These are phyloP conservation scores for Myopa tessellatipennis DNA, from an alignment of 2,888 invertebrate genomes.

Conservation along the genomic window DNA sequence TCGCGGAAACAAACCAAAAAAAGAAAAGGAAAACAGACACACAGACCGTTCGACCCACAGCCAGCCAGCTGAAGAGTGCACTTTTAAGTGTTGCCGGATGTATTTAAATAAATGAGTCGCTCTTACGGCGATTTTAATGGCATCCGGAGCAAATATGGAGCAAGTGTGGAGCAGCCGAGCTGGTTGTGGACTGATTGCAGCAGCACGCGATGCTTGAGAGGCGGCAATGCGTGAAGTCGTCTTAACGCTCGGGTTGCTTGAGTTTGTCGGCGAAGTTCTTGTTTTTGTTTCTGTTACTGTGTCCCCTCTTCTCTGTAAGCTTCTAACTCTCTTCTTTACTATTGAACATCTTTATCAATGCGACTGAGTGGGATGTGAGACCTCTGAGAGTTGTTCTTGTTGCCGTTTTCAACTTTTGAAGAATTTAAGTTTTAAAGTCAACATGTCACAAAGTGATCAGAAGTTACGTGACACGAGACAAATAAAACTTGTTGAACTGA, in stretches of 20 bases:
- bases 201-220: not conserved
- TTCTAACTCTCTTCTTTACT: not conserved
- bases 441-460: too few species aligned
- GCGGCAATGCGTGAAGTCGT: not conserved
- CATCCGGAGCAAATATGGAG: not conserved
- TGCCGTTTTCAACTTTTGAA: not conserved
- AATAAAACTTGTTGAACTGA: not conserved
- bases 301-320: not conserved
- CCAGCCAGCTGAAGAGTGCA: not conserved
- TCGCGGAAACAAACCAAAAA: too few species aligned
- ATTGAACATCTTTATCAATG: not conserved
- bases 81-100: conserved; percentile 41
- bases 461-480: too few species aligned
- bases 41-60: not conserved
- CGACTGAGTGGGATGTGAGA: not conserved
- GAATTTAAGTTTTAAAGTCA: not conserved
- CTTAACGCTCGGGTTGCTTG: not conserved
- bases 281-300: not conserved
- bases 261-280: not conserved
- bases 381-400: not conserved
- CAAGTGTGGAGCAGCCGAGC: not conserved
- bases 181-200: too few species aligned
- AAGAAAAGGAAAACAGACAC: not conserved
- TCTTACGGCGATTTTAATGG: conserved; percentile 47
- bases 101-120: conserved; percentile 61